Base-by-base conservation (phyloP, 2,113 vertebrate genomes). In the Poeciliopsis retropinna region DNA sequence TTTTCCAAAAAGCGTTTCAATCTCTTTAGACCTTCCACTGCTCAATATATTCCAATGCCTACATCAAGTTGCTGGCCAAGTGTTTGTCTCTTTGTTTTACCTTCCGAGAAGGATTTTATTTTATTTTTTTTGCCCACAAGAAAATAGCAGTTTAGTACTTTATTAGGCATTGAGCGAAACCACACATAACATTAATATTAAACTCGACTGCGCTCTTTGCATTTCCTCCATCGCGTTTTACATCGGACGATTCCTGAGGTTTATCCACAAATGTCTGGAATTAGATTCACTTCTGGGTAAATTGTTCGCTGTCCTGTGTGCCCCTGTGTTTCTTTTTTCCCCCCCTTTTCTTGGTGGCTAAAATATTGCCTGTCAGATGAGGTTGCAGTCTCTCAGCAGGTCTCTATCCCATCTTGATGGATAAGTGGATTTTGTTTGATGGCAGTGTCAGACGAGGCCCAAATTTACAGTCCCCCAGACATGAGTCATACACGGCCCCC, bases 21-120 rank as follows among this genome's bases (percentile, higher is more conserved):
- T 90, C 90, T 91, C 87, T 86, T 34, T 91, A 91, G 90, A 86
- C 85, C 87, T 92, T 94, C 86, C 92, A 92, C 91, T 77, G 78
- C 91, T 90, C 80, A 70, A 88, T 89, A 90, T 89, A 89, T 92
- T 93, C 89, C 93, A 93, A 78, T 93, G 93, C 92, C 92, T 94
- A 95, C 90, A 94, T 93, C 93, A 94, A 89, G 86, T 87, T 88
- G 87, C 85, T 91, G 87, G 85, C 87, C 83, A 93, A 87, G 88
- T 86, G 81, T 54, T 85, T 85, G 65, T 85, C 85, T 37, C 76
- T 79, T 88, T 88, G 72, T 68, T 44, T 73, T 79, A 71, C 22
- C 79, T 70, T 27, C 51, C 41, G 25, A 19, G 47, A 79, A 81
- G 63, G 34, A 37, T 37, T 37, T 37, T 12, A 11, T 37, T 87